Conservation (phyloP, 2,888 invertebrate genomes). For the Ormyrus rosae region DNA sequence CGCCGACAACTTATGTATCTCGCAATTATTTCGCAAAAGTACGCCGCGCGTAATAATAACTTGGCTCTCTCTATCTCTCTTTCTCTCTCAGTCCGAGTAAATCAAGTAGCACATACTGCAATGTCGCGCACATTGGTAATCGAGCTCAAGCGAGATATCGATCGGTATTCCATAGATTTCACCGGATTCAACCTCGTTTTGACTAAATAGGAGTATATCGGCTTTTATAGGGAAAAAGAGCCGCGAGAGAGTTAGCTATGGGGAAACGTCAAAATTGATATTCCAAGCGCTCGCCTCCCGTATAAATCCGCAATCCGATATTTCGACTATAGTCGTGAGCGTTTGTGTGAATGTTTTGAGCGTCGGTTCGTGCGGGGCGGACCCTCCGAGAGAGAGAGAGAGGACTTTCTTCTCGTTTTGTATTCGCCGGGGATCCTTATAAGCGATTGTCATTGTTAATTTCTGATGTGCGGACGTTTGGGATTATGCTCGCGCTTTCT, state of each 20-base stretch:
- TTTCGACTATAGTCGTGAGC: conserved; percentile 60
- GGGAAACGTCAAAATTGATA: conserved; percentile 73
- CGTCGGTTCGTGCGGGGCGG: conserved; percentile 24
- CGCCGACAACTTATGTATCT: too few species aligned
- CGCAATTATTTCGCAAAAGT: neutral
- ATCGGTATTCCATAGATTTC: conserved; percentile 71
- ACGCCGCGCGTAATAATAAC: neutral
- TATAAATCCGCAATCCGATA: conserved; percentile 71
- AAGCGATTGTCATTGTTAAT: conserved; percentile 32
- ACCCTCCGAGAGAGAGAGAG: neutral
- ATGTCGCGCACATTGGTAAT: conserved; percentile 31
- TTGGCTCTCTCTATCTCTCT: neutral
- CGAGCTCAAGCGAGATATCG: conserved; percentile 62
- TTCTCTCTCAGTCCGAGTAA: conserved; percentile 13
- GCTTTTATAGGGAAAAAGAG: conserved; percentile 64
- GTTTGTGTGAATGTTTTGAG: conserved; percentile 16
- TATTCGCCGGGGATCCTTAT: conserved; percentile 45
- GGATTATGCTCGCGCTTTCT: conserved; percentile 7
- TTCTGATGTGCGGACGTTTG: conserved; percentile 20
- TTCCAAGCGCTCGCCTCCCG: conserved; percentile 67
- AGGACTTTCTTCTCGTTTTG: conserved; percentile 51
- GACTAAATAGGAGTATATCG: conserved; percentile 71
- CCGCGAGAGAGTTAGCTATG: conserved; percentile 49
- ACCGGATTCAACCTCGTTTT: conserved; percentile 69
- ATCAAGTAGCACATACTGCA: conserved; percentile 13